Evolutionary conservation across 92 coral and sea anemone genomes (phyloP), one percentile per base, ranked within the genome.

Genomic region (Porites divaricata): DNA sequence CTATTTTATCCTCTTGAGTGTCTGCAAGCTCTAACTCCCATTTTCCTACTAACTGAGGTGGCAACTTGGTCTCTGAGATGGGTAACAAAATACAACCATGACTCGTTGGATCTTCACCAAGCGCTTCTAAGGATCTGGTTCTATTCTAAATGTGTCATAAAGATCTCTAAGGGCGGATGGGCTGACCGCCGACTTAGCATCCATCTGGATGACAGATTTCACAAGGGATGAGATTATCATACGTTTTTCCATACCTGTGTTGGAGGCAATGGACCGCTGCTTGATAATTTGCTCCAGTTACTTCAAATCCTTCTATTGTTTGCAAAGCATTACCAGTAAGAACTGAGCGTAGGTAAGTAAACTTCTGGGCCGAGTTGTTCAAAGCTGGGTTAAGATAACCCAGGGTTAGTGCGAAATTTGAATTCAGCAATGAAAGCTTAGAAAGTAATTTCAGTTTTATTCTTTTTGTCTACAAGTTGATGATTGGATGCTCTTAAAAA

Each of bases 1-100:
- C 79, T 51, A 86, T 51, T 63, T 86, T 54, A 41, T 86, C 89
- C 23, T 88, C 91, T 50, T 9, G 70, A 25, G 81, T 84, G 76
- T 89, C 92, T 45, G 88, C 83, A 2, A 88, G 80, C 58, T 83
- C 88, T 54, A 83, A 83, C 28, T 88, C 80, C 88, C 85, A 88
- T 45, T 76, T 88, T 13, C 77, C 85, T n/a, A 49, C 12, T 21
- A 81, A 23, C 67, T 57, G 70, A 56, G 84, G 82, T 1, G 91
- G 84, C 20, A 88, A 84, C 67, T 83, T 88, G 49, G 41, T 20
- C 76, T 88, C 83, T 53, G 82, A 75, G 54, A 88, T 59, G 56
- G 84, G 88, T 15, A 81, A 52, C 83, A 88, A 54, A 62, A 88
- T 82, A 68, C 88, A 82, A 3, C 82, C 87, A 67, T 88, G 91